Evolutionary conservation across 2,888 invertebrate species (phyloP).

Genomic region (Chrysina gloriosa): DNA sequence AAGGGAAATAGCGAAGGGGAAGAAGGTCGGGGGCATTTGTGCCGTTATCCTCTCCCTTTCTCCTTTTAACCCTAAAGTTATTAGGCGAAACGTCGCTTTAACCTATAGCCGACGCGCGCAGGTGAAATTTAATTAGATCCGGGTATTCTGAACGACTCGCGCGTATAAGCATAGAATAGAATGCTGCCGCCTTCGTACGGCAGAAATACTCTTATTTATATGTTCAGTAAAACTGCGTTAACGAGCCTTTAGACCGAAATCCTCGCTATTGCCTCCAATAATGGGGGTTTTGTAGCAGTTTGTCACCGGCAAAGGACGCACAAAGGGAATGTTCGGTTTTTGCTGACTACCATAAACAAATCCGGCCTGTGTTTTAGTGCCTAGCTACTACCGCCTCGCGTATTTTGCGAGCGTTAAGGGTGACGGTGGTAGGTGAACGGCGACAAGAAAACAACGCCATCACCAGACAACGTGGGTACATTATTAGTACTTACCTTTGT

Average conservation of each 20-base stretch:
- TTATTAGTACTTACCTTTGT: too few relatives aligned
- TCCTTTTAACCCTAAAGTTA: neutral
- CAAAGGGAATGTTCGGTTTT: conserved; percentile 1
- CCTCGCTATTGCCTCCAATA: neutral
- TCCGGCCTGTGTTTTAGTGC: neutral
- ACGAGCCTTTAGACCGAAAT: conserved; percentile 22
- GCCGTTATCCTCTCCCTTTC: neutral
- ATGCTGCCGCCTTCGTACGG: neutral
- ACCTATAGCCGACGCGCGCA: conserved; percentile 1
- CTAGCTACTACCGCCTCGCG: neutral
- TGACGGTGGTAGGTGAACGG: neutral
- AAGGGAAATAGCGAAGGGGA: conserved; percentile 14
- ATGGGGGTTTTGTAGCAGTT: conserved; percentile 15
- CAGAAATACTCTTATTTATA: conserved; percentile 24
- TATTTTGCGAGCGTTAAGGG: neutral
- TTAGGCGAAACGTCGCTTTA: conserved; percentile 10
- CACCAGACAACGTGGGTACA: conserved; percentile 12
- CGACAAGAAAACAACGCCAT: conserved; percentile 8
- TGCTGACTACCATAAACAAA: conserved; percentile 14
- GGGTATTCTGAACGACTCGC: neutral
- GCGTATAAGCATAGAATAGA: neutral
- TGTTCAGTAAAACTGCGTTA: conserved; percentile 17
- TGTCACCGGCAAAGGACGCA: conserved; percentile 12
- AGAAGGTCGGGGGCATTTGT: neutral
- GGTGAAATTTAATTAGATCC: conserved; percentile 33